phyloP scores from a whole-genome alignment of 2,113 vertebrate species.

The human region GRCh38 chr2:143834501-143835000 shows the following conservation, averaged over 20 bases:
- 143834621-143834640: conserved; percentile 17
- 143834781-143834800: neutral
- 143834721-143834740: neutral
- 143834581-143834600: neutral
- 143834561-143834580: neutral
- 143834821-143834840: neutral
- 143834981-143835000: neutral
- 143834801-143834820: neutral
- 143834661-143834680: neutral
- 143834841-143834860: neutral
- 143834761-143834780: neutral
- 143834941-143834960: neutral
- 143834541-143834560: neutral
- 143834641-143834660: neutral
- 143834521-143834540: neutral
- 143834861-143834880: neutral
- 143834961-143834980: neutral
- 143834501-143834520: neutral
- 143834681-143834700: neutral
- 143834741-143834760: neutral
- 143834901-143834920: neutral
- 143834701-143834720: neutral
- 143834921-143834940: neutral
- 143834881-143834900: neutral
- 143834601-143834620: conserved; percentile 3